Evolutionary conservation across 2,113 vertebrate species (phyloP), one percentile per base, ranked within the genome.

Genomic region (Micronycteris hirsuta): DNA sequence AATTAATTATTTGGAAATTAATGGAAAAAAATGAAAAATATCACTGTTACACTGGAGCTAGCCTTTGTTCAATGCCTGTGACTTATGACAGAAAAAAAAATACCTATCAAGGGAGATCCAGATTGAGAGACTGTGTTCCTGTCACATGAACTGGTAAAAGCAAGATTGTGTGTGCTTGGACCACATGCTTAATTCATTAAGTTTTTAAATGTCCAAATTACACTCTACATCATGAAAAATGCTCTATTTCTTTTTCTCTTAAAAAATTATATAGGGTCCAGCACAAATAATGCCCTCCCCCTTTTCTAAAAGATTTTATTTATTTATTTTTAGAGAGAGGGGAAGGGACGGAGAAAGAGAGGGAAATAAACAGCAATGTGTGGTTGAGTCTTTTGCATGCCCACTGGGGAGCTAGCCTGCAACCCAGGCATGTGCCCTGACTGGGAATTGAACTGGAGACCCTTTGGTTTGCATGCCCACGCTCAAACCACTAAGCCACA

Each of bases 1-100:
- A 92, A 84, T 12, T 82, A 12, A 36, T 68, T 61, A 31, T 76
- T 61, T 89, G n/a, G 36, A 93, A 93, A 89, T 81, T n/a, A 97
- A 73, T 47, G n/a, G 77, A 86, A 7, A 41, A 85, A 90, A 85
- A 43, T 86, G 26, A 86, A 94, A 95, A 74, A 54, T 31, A n/a
- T 49, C 45, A 91, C 45, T 31, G 41, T 85, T 76, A 17, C 77
- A 8, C 36, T 94, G 12, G 13, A 41, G 17, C 33, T 87, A 47
- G 47, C 47, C 73, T 84, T 93, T 80, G 61, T 87, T 89, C 70
- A 70, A 70, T 74, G 6, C 36, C 31, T 87, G n/a, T 13, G 4
- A 68, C 54, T 88, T 82, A 22, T 26, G 54, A 89, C 11, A 63
- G 33, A 68, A 78, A 91, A 71, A 63, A 19, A 9, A 43, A 56